phyloP scores from a whole-genome alignment of 2,113 vertebrate genomes.

The Lynx canadensis region DNA sequence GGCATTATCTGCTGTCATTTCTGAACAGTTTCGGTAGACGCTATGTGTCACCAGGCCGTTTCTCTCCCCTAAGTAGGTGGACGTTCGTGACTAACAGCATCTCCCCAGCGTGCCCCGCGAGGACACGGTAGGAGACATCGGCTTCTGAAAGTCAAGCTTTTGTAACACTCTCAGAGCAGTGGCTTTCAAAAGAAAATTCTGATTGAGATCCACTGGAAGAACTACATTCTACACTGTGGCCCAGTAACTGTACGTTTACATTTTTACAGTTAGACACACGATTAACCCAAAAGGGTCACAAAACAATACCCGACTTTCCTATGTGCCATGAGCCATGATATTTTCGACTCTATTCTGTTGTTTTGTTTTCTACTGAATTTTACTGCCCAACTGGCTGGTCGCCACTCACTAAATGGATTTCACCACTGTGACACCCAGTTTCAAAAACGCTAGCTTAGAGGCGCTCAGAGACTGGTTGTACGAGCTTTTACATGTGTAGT shows the following conservation, averaged over 20 bases:
- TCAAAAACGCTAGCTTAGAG: not conserved
- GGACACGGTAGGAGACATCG: rapidly evolving
- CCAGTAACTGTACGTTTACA: not conserved
- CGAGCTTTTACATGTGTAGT: not conserved
- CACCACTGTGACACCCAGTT: not conserved
- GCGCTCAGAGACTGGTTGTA: not conserved
- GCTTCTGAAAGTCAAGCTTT: not conserved
- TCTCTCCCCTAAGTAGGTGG: not conserved
- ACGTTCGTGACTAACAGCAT: rapidly evolving
- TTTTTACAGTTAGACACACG: not conserved
- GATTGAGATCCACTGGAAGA: not conserved
- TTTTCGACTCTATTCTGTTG: not conserved
- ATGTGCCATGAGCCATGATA: not conserved
- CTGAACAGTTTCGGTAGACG: rapidly evolving
- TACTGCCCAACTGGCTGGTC: not conserved
- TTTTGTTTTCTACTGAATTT: not conserved
- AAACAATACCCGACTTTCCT: not conserved
- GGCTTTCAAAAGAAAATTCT: not conserved
- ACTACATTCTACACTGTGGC: not conserved
- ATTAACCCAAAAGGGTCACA: not conserved
- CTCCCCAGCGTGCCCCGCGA: rapidly evolving
- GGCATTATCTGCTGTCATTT: not conserved
- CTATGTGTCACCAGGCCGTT: not conserved
- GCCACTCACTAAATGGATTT: not conserved
- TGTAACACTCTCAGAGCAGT: not conserved